phyloP scores from a whole-genome alignment of 2,797 vertebrate species.

The Caiman crocodilus region DNA sequence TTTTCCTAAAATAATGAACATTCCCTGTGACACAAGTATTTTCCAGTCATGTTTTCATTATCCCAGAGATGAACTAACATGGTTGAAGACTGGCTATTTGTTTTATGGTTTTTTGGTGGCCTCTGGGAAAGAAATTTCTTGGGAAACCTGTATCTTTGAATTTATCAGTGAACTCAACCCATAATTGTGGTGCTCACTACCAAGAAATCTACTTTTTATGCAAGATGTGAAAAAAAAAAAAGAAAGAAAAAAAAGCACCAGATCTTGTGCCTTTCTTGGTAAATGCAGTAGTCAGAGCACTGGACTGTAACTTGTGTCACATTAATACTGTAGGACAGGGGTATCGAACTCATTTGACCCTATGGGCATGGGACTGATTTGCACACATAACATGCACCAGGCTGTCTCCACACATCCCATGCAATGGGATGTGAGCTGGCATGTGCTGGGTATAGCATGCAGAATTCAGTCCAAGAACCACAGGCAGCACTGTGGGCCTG shows the following conservation, averaged over 20 bases:
- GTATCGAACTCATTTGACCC: too few relatives aligned
- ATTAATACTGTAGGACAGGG: neutral
- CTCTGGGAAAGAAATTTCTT: neutral
- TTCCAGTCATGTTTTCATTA: neutral
- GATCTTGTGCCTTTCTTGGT: neutral
- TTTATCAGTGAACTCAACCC: neutral
- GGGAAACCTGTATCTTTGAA: neutral
- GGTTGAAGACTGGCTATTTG: neutral
- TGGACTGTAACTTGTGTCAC: neutral
- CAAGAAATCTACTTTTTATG: neutral
- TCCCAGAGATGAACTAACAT: neutral
- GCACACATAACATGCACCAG: too few relatives aligned
- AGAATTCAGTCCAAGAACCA: too few relatives aligned
- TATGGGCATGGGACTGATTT: too few relatives aligned
- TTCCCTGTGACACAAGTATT: neutral
- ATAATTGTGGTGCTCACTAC: neutral
- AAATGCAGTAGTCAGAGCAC: neutral
- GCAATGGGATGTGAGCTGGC: too few relatives aligned
- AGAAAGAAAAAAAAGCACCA: neutral
- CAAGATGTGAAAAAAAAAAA: neutral
- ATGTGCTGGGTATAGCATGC: too few relatives aligned
- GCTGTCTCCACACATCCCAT: too few relatives aligned
- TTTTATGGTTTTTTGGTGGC: neutral
- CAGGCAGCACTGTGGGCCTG: too few relatives aligned
- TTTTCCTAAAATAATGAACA: neutral